Conservation (phyloP, 2,888 invertebrate species). For the Lasioglossum leucozonium region DNA sequence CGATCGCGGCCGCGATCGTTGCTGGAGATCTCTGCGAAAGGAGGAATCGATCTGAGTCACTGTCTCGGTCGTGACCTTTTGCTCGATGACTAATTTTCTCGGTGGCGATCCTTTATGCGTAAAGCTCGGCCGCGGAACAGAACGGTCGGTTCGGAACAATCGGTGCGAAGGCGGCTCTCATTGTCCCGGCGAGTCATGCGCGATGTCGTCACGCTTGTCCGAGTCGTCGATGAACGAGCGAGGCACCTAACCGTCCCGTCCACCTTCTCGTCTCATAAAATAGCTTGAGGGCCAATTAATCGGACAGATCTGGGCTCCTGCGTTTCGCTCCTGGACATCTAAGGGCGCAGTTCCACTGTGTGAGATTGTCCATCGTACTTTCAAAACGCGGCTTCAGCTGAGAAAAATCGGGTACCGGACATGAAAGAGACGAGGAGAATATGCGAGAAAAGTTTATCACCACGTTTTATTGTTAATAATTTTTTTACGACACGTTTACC, state of each 20-base stretch:
- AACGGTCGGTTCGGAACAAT: conserved; percentile 40
- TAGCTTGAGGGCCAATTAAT: conserved; percentile 2
- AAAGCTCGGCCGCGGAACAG: conserved; percentile 38
- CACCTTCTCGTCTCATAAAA: not conserved
- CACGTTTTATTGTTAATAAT: too few relatives aligned
- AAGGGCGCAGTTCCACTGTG: not conserved
- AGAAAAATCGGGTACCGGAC: too few relatives aligned
- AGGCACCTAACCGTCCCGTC: conserved; percentile 26
- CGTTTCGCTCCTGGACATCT: not conserved
- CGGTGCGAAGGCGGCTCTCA: conserved; percentile 61
- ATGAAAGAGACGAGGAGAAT: too few relatives aligned
- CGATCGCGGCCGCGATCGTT: conserved; percentile 18
- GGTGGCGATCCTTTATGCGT: conserved; percentile 41
- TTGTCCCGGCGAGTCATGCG: conserved; percentile 56
- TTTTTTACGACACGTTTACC: too few relatives aligned
- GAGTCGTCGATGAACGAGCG: conserved; percentile 30
- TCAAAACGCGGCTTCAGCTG: too few relatives aligned
- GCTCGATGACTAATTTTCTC: conserved; percentile 67
- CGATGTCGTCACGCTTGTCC: conserved; percentile 41
- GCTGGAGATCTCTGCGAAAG: not conserved
- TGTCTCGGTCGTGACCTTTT: conserved; percentile 67
- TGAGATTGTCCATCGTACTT: too few relatives aligned
- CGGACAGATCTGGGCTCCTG: not conserved
- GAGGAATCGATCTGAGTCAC: conserved; percentile 64
- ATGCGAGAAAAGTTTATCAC: too few relatives aligned